Evolutionary conservation across 2,113 vertebrate species (phyloP), one percentile per base, ranked within the genome.

Genomic region (Tachysurus fulvidraco): DNA sequence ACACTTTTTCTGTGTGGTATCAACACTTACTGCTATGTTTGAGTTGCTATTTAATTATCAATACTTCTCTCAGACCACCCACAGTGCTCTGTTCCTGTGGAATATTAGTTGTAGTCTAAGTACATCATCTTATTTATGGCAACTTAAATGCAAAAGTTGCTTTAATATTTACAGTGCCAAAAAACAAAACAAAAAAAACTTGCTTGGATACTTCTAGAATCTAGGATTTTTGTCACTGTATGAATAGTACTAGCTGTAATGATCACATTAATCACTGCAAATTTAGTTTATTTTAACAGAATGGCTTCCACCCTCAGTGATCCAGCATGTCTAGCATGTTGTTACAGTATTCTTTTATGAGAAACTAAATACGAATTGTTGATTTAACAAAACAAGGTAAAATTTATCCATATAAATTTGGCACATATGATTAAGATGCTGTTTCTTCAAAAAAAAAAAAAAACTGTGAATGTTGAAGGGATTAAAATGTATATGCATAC

Each of bases 11-110:
- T 71, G 36, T 54, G 36, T 83, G 36, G 19, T 52, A 82, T 81
- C 83, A 83, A 74, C 85, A 74, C 83, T 50, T 77, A 88, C 71
- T 76, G 5, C 73, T 76, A 85, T 77, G 86, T 91, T 88, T 81
- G 73, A 86, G 79, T 65, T 86, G 85, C 79, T 60, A 60, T 52
- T 84, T 55, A 71, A 25, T 89, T 74, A 89, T 52, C 71, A 86
- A 87, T 88, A 85, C 84, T 71, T 88, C 83, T 59, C 77, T 79
- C 77, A 86, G 81, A 77, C 13, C 36, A 85, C 89, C 52, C 25
- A 12, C 25, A 44, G 54, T 44, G 71, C 71, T 10, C 21, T 23
- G 21, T 84, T 41, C 82, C 36, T 36, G 28, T 65, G 65, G 28
- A 69, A 69, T 69, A 19, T 71, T 41, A 30, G 36, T 71, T 71